Evolutionary conservation across 2,113 vertebrate species (phyloP), one percentile per base, ranked within the genome.

Genomic region (Silurus asotus): DNA sequence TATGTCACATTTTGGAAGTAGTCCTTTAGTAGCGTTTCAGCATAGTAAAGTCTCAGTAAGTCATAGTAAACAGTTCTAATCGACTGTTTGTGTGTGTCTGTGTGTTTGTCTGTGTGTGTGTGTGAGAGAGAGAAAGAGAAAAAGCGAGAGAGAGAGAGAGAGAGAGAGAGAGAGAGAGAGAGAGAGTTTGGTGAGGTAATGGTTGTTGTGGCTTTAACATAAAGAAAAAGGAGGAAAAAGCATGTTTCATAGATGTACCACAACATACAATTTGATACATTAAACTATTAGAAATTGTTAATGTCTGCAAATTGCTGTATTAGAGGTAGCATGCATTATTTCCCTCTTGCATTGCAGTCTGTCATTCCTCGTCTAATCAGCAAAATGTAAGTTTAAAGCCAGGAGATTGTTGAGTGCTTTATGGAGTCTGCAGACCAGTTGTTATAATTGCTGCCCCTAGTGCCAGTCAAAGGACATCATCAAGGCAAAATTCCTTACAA

Each of bases 401-500:
- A 51, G 19, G 10, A 6, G 20, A 8, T n/a, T 19, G 9, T 53
- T 7, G 17, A 72, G 17, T 23, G 45, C 67, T 74, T 74, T 74
- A 13, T 74, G 2, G 48, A 84, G 17, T 64, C 59, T 49, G 20
- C 37, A 61, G 82, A 20, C 55, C 45, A 59, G 55, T 37, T 84
- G 69, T 61, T 55, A 84, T 85, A 75, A 55, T 5, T 17, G 58
- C 62, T 79, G 75, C 23, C 9, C 28, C 61, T 67, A 20, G 61
- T 55, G 55, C 53, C 53, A 20, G 64, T 58, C 64, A 70, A 58
- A 69, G 74, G 84, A 49, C 64, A 81, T 80, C 45, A 86, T 81
- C 65, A 81, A 78, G 76, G 37, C 64, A 81, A 70, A 65, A 81
- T 86, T 72, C 70, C 53, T 49, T 23, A 10, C 51, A 81, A 81